Percentiles rank a stretch among this genome's conserved stretches.
Evolutionary conservation across 2,888 invertebrate species (phyloP).

Genomic region (Nineta flava): DNA sequence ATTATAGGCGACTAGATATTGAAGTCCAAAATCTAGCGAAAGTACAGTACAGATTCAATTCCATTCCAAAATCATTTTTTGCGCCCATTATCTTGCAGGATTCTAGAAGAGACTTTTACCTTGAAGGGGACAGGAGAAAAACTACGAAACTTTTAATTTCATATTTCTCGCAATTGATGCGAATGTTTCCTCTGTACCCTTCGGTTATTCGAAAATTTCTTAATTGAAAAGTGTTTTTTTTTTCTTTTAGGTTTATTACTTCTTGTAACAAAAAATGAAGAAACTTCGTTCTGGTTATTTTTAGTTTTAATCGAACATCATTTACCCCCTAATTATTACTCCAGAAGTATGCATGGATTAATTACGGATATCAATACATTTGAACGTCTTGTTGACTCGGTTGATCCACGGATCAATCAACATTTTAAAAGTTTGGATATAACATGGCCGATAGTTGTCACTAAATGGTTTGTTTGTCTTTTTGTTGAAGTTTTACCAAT

Average conservation of each 20-base stretch:
- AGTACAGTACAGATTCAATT: too few species aligned
- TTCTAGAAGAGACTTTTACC: too few species aligned
- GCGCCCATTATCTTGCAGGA: too few species aligned
- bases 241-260: conserved; percentile 49
- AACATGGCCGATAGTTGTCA: conserved; percentile 80
- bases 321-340: conserved; percentile 76
- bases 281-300: conserved; percentile 83
- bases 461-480: conserved; percentile 92
- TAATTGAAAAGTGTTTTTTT: too few species aligned
- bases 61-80: too few species aligned
- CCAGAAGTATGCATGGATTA: conserved; percentile 76
- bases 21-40: too few species aligned
- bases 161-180: too few species aligned
- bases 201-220: too few species aligned
- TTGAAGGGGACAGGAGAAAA: too few species aligned
- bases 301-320: conserved; percentile 77
- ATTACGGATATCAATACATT: conserved; percentile 80
- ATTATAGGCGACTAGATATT: too few species aligned
- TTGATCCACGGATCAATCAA: conserved; percentile 64
- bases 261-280: conserved; percentile 76
- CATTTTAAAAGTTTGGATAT: conserved; percentile 68
- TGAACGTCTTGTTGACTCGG: conserved; percentile 68
- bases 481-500: conserved; percentile 87
- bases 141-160: too few species aligned
- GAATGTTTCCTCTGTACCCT: too few species aligned